Evolutionary conservation across 2,888 invertebrate genomes (phyloP).

Genomic region (Caenorhabditis virilis): DNA sequence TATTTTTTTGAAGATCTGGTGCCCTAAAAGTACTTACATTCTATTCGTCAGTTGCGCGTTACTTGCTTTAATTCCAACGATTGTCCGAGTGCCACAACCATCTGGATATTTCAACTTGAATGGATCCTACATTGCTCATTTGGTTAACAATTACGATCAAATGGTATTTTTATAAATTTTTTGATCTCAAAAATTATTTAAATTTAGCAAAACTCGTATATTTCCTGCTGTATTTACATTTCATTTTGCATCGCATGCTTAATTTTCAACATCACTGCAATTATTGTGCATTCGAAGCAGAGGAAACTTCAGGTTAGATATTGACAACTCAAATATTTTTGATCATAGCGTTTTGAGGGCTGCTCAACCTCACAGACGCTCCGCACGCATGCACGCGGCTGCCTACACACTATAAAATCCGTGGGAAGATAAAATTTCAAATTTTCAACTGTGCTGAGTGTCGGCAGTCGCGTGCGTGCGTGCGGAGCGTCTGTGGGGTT

Average conservation of each 20-base stretch:
- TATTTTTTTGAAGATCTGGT: constrained; percentile 28
- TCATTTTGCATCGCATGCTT: constrained; percentile 32
- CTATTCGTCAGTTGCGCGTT: constrained; percentile 22
- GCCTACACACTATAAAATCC: too few relatives aligned
- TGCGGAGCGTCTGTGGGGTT: too few relatives aligned
- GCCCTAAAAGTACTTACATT: constrained; percentile 15
- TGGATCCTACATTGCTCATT: constrained; percentile 24
- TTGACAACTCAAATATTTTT: too few relatives aligned
- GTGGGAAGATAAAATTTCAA: too few relatives aligned
- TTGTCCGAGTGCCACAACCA: constrained; percentile 30
- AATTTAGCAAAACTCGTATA: constrained; percentile 39
- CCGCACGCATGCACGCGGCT: too few relatives aligned
- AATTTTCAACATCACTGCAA: constrained; percentile 30
- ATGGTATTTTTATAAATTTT: constrained; percentile 13
- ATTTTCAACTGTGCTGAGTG: neutral
- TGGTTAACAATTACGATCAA: constrained; percentile 33
- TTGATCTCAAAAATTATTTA: neutral
- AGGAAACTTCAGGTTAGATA: constrained; percentile 33
- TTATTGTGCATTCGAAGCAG: constrained; percentile 38
- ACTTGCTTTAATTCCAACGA: constrained; percentile 34
- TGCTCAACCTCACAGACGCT: too few relatives aligned
- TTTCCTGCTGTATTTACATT: constrained; percentile 35
- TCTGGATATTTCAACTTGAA: constrained; percentile 22
- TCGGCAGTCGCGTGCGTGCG: neutral
- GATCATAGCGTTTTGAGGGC: too few relatives aligned